These are phyloP conservation scores for Antheraea assamensis DNA, from an alignment of 2,888 invertebrate species.

Conservation along the genomic window DNA sequence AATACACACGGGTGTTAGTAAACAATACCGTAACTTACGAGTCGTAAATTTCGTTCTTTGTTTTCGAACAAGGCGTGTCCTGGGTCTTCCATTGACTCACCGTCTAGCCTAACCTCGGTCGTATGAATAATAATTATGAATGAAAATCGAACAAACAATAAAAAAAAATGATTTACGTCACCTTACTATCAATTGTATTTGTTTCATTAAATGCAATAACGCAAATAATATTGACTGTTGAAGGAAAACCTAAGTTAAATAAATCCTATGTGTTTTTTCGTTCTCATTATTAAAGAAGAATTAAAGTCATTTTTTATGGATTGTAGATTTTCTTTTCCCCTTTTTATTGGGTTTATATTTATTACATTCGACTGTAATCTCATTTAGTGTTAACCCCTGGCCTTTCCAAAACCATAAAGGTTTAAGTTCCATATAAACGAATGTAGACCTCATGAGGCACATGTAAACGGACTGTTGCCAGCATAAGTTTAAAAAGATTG, in stretches of 20 bases:
- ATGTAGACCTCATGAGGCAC: too few relatives aligned
- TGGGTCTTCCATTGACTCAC: conserved; percentile 18
- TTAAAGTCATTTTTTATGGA: neutral
- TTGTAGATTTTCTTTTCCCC: too few relatives aligned
- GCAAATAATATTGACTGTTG: neutral
- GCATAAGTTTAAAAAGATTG: too few relatives aligned
- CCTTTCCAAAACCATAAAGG: too few relatives aligned
- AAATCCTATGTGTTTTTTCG: neutral
- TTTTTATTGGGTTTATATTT: too few relatives aligned
- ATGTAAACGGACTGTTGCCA: too few relatives aligned
- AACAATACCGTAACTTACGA: conserved; percentile 57
- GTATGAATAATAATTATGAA: conserved; percentile 10
- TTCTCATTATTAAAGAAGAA: neutral
- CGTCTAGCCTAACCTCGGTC: conserved; percentile 9
- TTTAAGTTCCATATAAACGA: too few relatives aligned
- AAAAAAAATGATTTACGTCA: conserved; percentile 8
- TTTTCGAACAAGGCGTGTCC: conserved; percentile 22
- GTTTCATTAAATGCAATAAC: neutral
- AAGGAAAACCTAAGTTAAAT: neutral
- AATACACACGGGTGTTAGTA: conserved; percentile 37
- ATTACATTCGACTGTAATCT: too few relatives aligned
- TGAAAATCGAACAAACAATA: neutral
- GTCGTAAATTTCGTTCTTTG: conserved; percentile 28
- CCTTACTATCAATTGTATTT: neutral
- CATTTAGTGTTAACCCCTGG: too few relatives aligned